phyloP scores from a whole-genome alignment of 2,113 vertebrate species.

The Psephotus haematonotus region DNA sequence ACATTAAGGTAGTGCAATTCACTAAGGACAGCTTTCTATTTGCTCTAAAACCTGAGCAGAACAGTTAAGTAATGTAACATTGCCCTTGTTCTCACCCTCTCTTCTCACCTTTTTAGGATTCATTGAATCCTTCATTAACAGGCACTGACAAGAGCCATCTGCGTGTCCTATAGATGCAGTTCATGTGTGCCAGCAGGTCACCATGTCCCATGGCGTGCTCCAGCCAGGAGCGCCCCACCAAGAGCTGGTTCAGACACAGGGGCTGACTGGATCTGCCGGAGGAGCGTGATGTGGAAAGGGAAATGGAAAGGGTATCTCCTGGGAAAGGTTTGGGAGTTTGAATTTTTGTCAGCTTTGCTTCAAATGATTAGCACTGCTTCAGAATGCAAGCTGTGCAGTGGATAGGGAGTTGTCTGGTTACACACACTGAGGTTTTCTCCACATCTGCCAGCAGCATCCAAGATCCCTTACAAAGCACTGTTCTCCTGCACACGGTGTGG shows the following conservation, averaged over 20 bases:
- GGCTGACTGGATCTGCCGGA: too few relatives aligned
- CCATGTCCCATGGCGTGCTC: rapidly evolving
- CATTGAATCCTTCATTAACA: not conserved
- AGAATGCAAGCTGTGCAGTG: not conserved
- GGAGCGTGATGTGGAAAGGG: not conserved
- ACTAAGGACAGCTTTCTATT: not conserved
- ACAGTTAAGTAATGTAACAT: not conserved
- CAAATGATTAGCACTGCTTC: not conserved
- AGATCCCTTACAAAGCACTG: not conserved
- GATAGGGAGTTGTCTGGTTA: conserved; percentile 13
- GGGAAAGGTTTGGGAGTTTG: not conserved
- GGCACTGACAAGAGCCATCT: not conserved
- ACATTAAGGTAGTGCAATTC: not conserved
- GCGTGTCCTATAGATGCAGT: not conserved
- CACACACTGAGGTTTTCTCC: not conserved
- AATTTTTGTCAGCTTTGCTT: not conserved
- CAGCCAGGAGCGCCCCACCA: rapidly evolving
- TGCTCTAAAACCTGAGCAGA: not conserved
- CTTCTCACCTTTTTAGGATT: not conserved
- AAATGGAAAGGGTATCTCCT: not conserved
- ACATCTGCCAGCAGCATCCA: conserved; percentile 46
- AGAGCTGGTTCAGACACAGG: not conserved
- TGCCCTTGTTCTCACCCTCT: not conserved
- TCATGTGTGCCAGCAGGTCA: not conserved
- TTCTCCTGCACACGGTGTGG: rapidly evolving